phyloP scores from a whole-genome alignment of 2,888 invertebrate genomes.

The Trachelus troglodyta region DNA sequence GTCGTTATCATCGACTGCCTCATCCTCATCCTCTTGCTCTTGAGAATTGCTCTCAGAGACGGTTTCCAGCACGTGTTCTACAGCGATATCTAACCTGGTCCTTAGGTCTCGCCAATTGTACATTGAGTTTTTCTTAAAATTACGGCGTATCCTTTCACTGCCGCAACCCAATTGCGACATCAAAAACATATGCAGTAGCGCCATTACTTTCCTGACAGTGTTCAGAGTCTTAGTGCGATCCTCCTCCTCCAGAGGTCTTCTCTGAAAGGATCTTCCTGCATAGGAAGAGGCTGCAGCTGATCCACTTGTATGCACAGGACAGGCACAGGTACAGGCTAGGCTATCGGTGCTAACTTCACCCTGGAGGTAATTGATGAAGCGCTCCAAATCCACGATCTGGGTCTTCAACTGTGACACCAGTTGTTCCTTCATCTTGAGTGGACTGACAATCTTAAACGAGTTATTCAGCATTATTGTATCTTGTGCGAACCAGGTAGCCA shows the following conservation, averaged over 20 bases:
- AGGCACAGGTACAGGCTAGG: slow-evolving; percentile 67
- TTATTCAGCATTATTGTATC: not conserved
- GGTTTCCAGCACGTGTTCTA: slow-evolving; percentile 74
- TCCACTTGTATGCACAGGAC: slow-evolving; percentile 61
- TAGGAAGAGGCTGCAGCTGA: slow-evolving; percentile 39
- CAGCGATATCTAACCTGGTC: slow-evolving; percentile 91
- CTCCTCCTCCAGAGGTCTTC: slow-evolving; percentile 62
- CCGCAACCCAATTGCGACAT: slow-evolving; percentile 94
- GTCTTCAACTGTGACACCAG: slow-evolving; percentile 94
- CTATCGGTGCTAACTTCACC: slow-evolving; percentile 73
- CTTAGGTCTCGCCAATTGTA: slow-evolving; percentile 97
- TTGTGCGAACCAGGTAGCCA: not conserved
- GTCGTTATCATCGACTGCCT: slow-evolving; percentile 29
- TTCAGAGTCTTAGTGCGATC: slow-evolving; percentile 73
- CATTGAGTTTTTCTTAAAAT: slow-evolving; percentile 84
- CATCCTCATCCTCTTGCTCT: slow-evolving; percentile 26
- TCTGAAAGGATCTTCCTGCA: slow-evolving; percentile 58
- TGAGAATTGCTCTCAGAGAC: slow-evolving; percentile 46
- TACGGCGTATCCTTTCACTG: slow-evolving; percentile 76
- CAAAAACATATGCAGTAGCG: slow-evolving; percentile 92
- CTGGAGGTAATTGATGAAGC: slow-evolving; percentile 96
- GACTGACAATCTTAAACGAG: slow-evolving; percentile 81
- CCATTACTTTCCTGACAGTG: slow-evolving; percentile 87
- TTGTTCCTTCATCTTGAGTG: slow-evolving; percentile 95
- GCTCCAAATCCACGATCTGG: slow-evolving; percentile 96